Evolutionary conservation across 2,113 vertebrate genomes (phyloP), one percentile per base, ranked within the genome.

Genomic region (Merops nubicus): DNA sequence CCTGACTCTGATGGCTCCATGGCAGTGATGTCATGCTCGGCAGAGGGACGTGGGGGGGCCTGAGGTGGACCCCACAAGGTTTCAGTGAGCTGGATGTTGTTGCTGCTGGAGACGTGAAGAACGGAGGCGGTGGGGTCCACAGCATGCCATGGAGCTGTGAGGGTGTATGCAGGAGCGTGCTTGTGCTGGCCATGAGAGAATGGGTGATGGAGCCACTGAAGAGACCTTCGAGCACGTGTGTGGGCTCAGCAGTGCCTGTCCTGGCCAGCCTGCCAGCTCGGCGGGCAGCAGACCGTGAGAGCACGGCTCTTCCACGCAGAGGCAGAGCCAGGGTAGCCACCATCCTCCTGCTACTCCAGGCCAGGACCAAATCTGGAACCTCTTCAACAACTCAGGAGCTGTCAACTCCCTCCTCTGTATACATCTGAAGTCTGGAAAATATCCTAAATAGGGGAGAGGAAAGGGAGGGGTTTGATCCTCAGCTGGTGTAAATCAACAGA

Each of bases 401-500:
- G 91, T 93, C 85, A 76, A 29, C 45, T 93, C 68, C 59, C 68
- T 93, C 86, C 54, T 91, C 89, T 77, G 78, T 81, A 76, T 64
- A 57, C 1, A 36, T 85, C 91, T 89, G 85, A 89, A 95, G 89
- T 85, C 93, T 96, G 90, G 96, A 96, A 96, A 97, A 88, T 73
- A 83, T 95, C 93, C 96, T 93, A 94, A 94, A 91, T 88, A 96
- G 47, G 67, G 88, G 51, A 96, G 86, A 93, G 96, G 88, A 96
- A 96, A 96, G 86, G 95, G 95, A 96, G 87, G 78, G 81, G 65
- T 68, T 79, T 91, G 94, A 93, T 93, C 62, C 93, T 97, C 94
- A 95, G 96, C 96, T 97, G 93, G 93, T 96, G 96, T 89, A 96
- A 94, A 97, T 97, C 93, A 95, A 4, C 74, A 0, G 63, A 83